Base-by-base conservation (phyloP, 2,797 vertebrate species). In the Eospalax fontanierii region DNA sequence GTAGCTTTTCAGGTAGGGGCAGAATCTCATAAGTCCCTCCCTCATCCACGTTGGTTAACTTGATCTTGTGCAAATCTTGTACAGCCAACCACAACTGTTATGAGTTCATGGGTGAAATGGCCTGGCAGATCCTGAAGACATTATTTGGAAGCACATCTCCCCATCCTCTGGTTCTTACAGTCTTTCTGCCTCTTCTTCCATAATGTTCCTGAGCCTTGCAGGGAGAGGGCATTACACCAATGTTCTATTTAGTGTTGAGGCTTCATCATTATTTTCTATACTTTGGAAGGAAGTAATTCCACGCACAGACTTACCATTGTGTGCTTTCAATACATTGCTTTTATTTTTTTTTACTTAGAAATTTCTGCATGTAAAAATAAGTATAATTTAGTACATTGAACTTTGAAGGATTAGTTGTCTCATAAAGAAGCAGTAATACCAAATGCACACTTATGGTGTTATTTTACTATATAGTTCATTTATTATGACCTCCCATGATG, bases 311-410 rank as follows among this genome's bases (percentile, higher is more conserved):
- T 54, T 54, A 54, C 10, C 78, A 57, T 46, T 73, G n/a, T 59
- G 21, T 57, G 22, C 76, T 95, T 71, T 80, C 84, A 90, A 84
- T 46, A 11, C 63, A 81, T 24, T 78, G 14, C 24, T 40, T 94
- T 80, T 35, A 90, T 73, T 75, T 54, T 75, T 54, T 90, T 82
- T 88, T 46, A 68, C 71, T 74, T 79, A 75, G 22, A 68, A 54
- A 14, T 83, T 78, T 85, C 83, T 59, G 35, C 50, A 15, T 40
- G 6, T 61, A 63, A 71, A 88, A 66, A 28, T 63, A 54, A 92
- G n/a, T 84, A 7, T 46, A 59, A 68, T 22, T 85, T 80, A 73
- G 85, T 88, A 83, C 19, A 30, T 1, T 54, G 54, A 54, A 92
- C 14, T 54, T 74, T 76, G 66, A 80, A 85, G 68, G 43, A 30